Evolutionary conservation across 2,888 invertebrate genomes (phyloP).

Genomic region (Microplitis deprimator): DNA sequence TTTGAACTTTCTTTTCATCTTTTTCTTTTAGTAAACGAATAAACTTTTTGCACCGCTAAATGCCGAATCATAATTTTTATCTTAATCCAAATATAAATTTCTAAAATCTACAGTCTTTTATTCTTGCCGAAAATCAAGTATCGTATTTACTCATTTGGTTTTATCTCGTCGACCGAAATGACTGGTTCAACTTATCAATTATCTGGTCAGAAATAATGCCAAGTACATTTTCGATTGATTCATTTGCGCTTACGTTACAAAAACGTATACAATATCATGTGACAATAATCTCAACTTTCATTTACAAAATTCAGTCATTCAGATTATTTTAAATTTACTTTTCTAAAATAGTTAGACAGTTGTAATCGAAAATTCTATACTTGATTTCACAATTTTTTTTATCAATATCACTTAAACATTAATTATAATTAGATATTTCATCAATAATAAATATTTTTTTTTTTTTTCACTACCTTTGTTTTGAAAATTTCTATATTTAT

Average conservation of each 20-base stretch:
- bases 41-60: constrained; percentile 31
- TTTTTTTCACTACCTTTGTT: constrained; percentile 47
- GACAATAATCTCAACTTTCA: constrained; percentile 29
- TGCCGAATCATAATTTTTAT: constrained; percentile 35
- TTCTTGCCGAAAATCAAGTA: constrained; percentile 32
- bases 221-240: constrained; percentile 25
- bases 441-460: constrained; percentile 55
- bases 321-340: constrained; percentile 42
- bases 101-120: constrained; percentile 39
- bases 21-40: constrained; percentile 44
- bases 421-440: constrained; percentile 52
- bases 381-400: constrained; percentile 26
- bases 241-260: constrained; percentile 27
- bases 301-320: constrained; percentile 48
- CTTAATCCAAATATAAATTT: constrained; percentile 37
- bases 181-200: constrained; percentile 55
- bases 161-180: constrained; percentile 40
- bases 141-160: constrained; percentile 26
- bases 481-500: constrained; percentile 38
- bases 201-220: constrained; percentile 59
- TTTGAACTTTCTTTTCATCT: constrained; percentile 41
- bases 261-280: constrained; percentile 27
- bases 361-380: constrained; percentile 18
- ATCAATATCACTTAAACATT: constrained; percentile 33
- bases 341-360: constrained; percentile 39